A percentile compares a stretch with the other conserved stretches of the same genome.
Conservation (phyloP, 2,797 vertebrate genomes). For the Propithecus perrieri region DNA sequence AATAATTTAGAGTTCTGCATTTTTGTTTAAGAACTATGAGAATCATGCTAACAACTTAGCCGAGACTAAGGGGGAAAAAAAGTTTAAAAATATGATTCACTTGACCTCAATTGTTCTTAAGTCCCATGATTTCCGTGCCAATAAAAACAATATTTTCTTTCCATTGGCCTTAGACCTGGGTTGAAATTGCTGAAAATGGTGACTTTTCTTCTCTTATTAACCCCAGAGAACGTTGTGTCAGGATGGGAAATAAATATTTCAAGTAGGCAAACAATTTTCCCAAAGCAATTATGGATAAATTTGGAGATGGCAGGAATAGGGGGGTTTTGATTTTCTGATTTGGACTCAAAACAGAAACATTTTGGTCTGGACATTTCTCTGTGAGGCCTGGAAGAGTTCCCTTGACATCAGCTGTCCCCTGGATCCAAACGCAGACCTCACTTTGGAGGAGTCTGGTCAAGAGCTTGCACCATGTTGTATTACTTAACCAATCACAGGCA, state of each 20-base stretch:
- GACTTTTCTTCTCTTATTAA: conserved; percentile 48
- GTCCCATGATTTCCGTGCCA: conserved; percentile 48
- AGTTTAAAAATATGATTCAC: background rate
- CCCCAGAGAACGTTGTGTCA: conserved; percentile 54
- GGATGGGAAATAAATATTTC: conserved; percentile 49
- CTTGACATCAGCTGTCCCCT: background rate
- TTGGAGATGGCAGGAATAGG: background rate
- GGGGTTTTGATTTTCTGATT: conserved; percentile 37
- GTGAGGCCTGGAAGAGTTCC: conserved; percentile 25
- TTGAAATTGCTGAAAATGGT: conserved; percentile 59
- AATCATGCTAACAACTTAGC: conserved; percentile 57
- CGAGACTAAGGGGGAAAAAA: background rate
- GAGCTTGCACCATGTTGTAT: background rate
- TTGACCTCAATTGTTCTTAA: conserved; percentile 62
- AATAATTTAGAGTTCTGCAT: conserved; percentile 55
- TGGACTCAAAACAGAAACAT: conserved; percentile 34
- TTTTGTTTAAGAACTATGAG: conserved; percentile 65
- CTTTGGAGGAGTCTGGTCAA: background rate
- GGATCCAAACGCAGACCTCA: background rate
- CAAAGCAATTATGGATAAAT: conserved; percentile 53
- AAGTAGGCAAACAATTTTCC: conserved; percentile 46
- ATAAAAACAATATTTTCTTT: conserved; percentile 54
- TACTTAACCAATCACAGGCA: conserved; percentile 38
- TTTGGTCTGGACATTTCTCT: conserved; percentile 18
- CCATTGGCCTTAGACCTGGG: conserved; percentile 20